phyloP scores from a whole-genome alignment of 2,113 vertebrate genomes.

The Nothoprocta pentlandii region DNA sequence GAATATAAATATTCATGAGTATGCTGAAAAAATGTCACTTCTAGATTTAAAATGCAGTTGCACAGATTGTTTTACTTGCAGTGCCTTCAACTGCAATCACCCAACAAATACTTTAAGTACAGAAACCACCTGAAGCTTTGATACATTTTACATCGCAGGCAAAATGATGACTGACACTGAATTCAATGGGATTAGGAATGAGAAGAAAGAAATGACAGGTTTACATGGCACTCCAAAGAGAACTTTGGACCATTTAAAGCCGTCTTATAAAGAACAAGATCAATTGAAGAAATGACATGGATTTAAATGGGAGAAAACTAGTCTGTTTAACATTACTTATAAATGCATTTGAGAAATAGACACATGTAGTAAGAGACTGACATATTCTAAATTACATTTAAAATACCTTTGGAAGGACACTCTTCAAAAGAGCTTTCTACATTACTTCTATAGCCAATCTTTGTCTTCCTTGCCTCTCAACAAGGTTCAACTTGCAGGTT shows the following conservation, averaged over 20 bases:
- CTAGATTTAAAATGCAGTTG: background rate
- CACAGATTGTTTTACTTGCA: background rate
- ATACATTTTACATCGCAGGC: background rate
- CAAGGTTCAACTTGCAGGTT: background rate
- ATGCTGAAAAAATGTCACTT: background rate
- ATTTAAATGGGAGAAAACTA: background rate
- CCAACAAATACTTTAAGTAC: background rate
- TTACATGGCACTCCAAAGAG: background rate
- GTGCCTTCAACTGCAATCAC: background rate
- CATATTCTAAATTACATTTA: background rate
- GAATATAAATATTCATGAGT: background rate
- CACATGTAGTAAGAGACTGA: background rate
- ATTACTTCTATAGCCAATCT: background rate
- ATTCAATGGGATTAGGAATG: background rate
- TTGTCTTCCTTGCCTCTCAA: background rate
- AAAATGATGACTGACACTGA: background rate
- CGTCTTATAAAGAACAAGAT: background rate
- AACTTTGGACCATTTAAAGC: background rate
- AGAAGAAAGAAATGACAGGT: background rate
- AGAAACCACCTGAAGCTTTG: background rate
- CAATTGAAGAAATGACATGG: background rate
- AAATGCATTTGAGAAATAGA: background rate
- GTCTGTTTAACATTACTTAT: background rate
- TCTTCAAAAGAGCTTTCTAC: background rate
- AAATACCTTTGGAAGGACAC: background rate